Conservation (phyloP, 2,888 invertebrate species). For the Phymatocera aterrima region DNA sequence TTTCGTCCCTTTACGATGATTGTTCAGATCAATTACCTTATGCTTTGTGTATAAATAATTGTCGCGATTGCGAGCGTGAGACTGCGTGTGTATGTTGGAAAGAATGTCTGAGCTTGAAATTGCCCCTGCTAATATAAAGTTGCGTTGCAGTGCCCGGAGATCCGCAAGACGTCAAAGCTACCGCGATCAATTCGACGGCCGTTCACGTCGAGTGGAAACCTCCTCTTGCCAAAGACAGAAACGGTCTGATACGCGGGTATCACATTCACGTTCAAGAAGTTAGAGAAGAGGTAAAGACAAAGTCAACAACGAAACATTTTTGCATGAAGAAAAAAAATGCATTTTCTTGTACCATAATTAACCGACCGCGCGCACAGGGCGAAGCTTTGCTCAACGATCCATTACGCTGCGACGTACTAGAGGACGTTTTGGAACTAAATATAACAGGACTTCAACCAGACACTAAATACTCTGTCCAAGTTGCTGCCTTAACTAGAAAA, state of each 20-base stretch:
- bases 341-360: slow-evolving; percentile 32
- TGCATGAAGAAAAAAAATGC: slow-evolving; percentile 44
- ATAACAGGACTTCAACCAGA: slow-evolving; percentile 95
- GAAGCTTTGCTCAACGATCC: slow-evolving; percentile 90
- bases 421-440: slow-evolving; percentile 87
- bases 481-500: slow-evolving; percentile 96
- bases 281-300: slow-evolving; percentile 84
- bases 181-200: slow-evolving; percentile 95
- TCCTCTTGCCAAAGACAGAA: slow-evolving; percentile 92
- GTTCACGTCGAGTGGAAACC: slow-evolving; percentile 97
- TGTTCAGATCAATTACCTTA: no score
- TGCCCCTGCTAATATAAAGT: slow-evolving; percentile 61
- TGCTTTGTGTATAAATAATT: slow-evolving; percentile 59
- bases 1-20: slow-evolving; percentile 72
- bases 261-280: slow-evolving; percentile 97
- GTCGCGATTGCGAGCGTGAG: slow-evolving; percentile 50
- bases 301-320: neutral
- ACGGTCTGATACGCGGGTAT: slow-evolving; percentile 97
- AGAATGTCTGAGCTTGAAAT: slow-evolving; percentile 46
- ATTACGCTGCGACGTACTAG: slow-evolving; percentile 90
- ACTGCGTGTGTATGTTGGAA: slow-evolving; percentile 48
- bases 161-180: slow-evolving; percentile 94
- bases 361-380: slow-evolving; percentile 77
- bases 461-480: slow-evolving; percentile 94
- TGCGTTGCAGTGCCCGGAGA: slow-evolving; percentile 94